These are phyloP conservation scores for Diarsia mendica DNA, from an alignment of 2,888 invertebrate genomes.

Conservation along the genomic window DNA sequence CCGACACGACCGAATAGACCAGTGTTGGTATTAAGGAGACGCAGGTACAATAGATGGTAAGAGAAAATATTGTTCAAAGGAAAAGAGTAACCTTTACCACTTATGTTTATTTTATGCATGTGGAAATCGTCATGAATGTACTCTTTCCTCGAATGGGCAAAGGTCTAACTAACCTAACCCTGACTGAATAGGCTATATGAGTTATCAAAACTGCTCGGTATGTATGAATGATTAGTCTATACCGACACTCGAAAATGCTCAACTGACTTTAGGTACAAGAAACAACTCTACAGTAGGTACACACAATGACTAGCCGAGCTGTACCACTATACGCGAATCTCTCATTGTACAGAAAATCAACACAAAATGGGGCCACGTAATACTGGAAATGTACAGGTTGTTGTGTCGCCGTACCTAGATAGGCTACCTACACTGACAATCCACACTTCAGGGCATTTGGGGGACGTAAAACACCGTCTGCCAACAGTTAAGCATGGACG, in stretches of 20 bases:
- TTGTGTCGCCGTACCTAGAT: not conserved
- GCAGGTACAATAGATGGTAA: not conserved
- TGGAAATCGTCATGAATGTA: not conserved
- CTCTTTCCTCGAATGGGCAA: too few species aligned
- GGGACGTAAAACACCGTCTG: slow-evolving; percentile 43
- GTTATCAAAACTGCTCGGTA: not conserved
- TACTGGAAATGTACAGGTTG: too few species aligned
- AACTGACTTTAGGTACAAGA: not conserved
- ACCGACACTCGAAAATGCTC: not conserved
- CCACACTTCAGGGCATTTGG: slow-evolving; percentile 33
- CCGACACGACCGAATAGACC: not conserved
- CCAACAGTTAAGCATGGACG: slow-evolving; percentile 63
- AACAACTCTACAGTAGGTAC: not conserved
- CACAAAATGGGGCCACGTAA: too few species aligned
- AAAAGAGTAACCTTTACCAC: not conserved
- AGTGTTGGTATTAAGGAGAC: not conserved
- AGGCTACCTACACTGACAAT: slow-evolving; percentile 23
- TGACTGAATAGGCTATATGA: not conserved
- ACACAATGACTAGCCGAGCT: too few species aligned
- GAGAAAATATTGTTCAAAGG: too few species aligned
- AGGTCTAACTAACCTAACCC: not conserved
- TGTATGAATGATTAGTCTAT: too few species aligned
- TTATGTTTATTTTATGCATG: too few species aligned
- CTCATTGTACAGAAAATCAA: too few species aligned
- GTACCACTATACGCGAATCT: too few species aligned